phyloP scores from a whole-genome alignment of 2,888 invertebrate genomes.

The Pedicia rivosa region DNA sequence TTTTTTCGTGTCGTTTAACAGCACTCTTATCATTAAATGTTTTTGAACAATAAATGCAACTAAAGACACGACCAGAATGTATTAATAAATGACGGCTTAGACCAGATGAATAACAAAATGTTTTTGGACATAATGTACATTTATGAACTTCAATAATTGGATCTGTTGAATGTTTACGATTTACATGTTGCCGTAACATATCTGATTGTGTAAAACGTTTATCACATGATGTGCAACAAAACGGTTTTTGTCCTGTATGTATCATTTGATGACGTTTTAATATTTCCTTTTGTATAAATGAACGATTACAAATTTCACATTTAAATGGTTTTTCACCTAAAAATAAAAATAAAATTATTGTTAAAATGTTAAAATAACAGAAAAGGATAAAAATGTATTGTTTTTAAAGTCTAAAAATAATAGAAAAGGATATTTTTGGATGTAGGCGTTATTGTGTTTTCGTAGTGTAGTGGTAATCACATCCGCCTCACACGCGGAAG shows the following conservation, averaged over 20 bases:
- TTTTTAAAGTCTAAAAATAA: too few relatives aligned
- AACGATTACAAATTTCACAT: conserved; percentile 39
- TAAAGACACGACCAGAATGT: conserved; percentile 46
- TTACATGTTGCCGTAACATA: conserved; percentile 44
- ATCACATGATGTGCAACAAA: conserved; percentile 44
- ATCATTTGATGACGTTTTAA: conserved; percentile 43
- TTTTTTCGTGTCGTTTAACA: conserved; percentile 41
- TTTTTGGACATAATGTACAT: conserved; percentile 48
- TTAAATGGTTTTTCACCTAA: conserved; percentile 31
- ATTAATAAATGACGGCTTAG: conserved; percentile 48
- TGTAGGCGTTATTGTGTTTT: too few relatives aligned
- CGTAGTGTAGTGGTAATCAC: too few relatives aligned
- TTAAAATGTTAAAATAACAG: too few relatives aligned
- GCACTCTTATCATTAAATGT: conserved; percentile 58
- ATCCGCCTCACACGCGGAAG: too few relatives aligned
- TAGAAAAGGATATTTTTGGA: too few relatives aligned
- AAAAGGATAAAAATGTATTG: too few relatives aligned
- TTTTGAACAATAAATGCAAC: conserved; percentile 46
- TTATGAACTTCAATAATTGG: conserved; percentile 43
- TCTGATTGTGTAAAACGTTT: conserved; percentile 59
- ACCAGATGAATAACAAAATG: conserved; percentile 39
- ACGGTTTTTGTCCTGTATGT: conserved; percentile 44
- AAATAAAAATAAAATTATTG: too few relatives aligned
- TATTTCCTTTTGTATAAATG: conserved; percentile 60
- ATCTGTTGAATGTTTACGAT: conserved; percentile 37